These are phyloP conservation scores for Salvator merianae DNA, from an alignment of 2,113 vertebrate genomes.

Conservation along the genomic window DNA sequence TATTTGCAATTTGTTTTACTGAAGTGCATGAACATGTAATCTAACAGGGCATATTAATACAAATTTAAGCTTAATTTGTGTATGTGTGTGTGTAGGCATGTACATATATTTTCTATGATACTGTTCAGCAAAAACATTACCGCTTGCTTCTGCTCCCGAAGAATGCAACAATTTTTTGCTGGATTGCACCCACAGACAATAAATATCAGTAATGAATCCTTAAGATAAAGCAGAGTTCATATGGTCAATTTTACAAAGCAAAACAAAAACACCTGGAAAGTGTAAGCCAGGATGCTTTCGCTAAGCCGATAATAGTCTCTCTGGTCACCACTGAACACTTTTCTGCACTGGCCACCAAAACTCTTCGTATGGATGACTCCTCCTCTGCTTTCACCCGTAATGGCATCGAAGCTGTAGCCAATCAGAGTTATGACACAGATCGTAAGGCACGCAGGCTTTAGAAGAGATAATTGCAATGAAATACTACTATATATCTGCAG, in stretches of 20 bases:
- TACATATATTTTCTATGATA: neutral
- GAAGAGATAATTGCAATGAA: constrained; percentile 8
- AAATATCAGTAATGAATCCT: neutral
- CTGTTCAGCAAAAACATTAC: neutral
- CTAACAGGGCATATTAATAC: too few species aligned
- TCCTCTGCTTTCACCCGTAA: constrained; percentile 76
- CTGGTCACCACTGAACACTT: constrained; percentile 82
- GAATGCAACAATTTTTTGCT: neutral
- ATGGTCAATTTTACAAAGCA: neutral
- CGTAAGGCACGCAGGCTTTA: neutral
- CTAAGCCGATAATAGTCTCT: constrained; percentile 82
- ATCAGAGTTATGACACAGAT: neutral
- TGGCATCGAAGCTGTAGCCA: constrained; percentile 75
- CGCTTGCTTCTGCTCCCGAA: neutral
- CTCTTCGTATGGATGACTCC: constrained; percentile 87
- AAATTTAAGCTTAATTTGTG: too few species aligned
- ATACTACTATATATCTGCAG: neutral
- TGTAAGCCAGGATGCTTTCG: constrained; percentile 86
- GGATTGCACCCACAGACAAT: neutral
- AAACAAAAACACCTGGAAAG: constrained; percentile 82
- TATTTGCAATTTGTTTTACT: neutral
- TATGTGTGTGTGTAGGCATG: too few species aligned
- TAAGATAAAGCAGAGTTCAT: constrained; percentile 1
- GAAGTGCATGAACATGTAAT: too few species aligned
- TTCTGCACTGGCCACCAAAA: constrained; percentile 91